Evolutionary conservation across 1,140 invertebrate genomes (phyloP), one percentile per base, ranked within the genome.

Genomic region (Leucophenga varia): DNA sequence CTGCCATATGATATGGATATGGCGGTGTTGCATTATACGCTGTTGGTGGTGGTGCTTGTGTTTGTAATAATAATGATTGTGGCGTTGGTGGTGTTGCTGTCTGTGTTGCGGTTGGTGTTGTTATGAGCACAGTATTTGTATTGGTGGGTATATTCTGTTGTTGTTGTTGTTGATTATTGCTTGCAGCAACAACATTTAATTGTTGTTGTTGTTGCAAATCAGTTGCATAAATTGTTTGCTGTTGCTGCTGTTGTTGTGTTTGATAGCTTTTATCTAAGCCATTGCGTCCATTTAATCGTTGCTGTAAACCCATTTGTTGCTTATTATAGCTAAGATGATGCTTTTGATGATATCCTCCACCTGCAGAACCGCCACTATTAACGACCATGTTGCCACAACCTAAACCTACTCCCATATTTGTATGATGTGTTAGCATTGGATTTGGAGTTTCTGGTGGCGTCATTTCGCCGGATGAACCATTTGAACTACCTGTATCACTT

Each of bases 391-490:
- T 54, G 10, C 48, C 34, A 35, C 47, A 54, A 43, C 38, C 50
- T 43, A 49, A 58, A n/a, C 47, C 32, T 3, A 19, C 52, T n/a
- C 41, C 54, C 8, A 48, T 59, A 41, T 41, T 41, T 3, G 10
- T 18, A 9, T 36, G 35, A 3, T 17, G 55, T 30, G 31, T 32
- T 50, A 44, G 49, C n/a, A 58, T 47, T 37, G 54, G 54, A 13
- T 64, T 71, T 32, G 73, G 70, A 19, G 72, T 72, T 50, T 71
- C 67, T 22, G 73, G 74, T 36, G 73, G 73, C 34, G 73, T 64
- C 37, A 61, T 53, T 21, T 75, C 73, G 5, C 65, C 70, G 16
- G 56, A 63, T 10, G 73, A 75, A 13, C 68, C 72, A 47, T 70
- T 67, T 12, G 73, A 74, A 43, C 71, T 74, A 35, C 72, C 72